These are phyloP conservation scores for Heliconius eleuchia DNA, from an alignment of 1,140 invertebrate genomes.

Conservation along the genomic window DNA sequence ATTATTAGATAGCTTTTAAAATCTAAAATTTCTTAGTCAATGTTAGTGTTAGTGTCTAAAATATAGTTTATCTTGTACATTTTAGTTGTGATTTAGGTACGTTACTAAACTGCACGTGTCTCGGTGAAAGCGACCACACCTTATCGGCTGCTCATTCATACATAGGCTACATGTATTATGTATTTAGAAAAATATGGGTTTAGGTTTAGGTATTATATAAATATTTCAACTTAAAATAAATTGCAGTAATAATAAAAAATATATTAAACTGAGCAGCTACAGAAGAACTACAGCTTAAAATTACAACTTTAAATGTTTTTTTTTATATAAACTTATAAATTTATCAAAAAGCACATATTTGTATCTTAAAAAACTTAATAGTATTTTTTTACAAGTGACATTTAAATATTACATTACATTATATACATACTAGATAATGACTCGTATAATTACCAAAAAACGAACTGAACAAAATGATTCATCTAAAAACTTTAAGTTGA, in stretches of 20 bases:
- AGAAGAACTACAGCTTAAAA: neutral
- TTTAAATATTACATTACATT: too few species aligned
- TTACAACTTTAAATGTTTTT: neutral
- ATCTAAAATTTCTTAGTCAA: neutral
- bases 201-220: neutral
- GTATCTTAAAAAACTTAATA: neutral
- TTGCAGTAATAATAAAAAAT: neutral
- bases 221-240: neutral
- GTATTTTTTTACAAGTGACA: neutral
- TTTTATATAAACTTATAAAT: neutral
- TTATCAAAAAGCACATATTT: neutral
- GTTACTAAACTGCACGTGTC: slow-evolving; percentile 30
- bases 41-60: neutral
- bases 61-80: slow-evolving; percentile 14
- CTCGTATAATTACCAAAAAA: slow-evolving; percentile 4
- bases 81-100: slow-evolving; percentile 25
- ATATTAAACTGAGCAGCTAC: neutral
- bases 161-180: slow-evolving; percentile 2
- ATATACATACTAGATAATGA: neutral
- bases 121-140: slow-evolving; percentile 43
- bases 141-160: slow-evolving; percentile 37
- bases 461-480: neutral
- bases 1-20: neutral
- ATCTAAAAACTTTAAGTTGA: neutral
- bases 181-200: neutral